These are phyloP conservation scores for Argyrosomus japonicus DNA, from an alignment of 2,113 vertebrate species.

Conservation along the genomic window DNA sequence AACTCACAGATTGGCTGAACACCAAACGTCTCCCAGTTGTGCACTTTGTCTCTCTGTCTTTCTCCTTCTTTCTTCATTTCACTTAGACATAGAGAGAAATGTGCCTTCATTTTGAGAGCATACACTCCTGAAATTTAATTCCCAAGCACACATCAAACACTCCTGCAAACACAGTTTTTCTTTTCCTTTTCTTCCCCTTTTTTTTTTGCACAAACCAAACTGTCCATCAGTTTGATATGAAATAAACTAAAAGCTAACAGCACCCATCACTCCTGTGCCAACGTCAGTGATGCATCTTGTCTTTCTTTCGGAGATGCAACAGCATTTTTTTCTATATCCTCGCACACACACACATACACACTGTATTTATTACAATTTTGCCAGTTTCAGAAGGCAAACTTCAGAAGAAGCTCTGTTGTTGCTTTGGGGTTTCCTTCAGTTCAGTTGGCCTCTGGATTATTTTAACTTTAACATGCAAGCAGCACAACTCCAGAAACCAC, in stretches of 20 bases:
- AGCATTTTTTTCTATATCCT: slow-evolving; percentile 13
- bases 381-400: slow-evolving; percentile 53
- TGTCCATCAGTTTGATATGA: slow-evolving; percentile 38
- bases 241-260: slow-evolving; percentile 23
- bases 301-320: not conserved
- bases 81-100: slow-evolving; percentile 14
- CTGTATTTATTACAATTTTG: slow-evolving; percentile 41
- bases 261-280: slow-evolving; percentile 36
- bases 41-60: slow-evolving; percentile 17
- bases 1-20: slow-evolving; percentile 34
- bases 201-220: not conserved
- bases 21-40: slow-evolving; percentile 19
- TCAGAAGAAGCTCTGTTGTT: slow-evolving; percentile 57
- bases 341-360: slow-evolving; percentile 27
- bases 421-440: slow-evolving; percentile 66
- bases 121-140: slow-evolving; percentile 28
- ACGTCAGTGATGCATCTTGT: slow-evolving; percentile 15
- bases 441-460: slow-evolving; percentile 47
- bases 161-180: slow-evolving; percentile 19
- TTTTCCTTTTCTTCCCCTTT: not conserved
- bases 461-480: slow-evolving; percentile 57
- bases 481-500: slow-evolving; percentile 62
- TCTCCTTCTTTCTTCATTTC: slow-evolving; percentile 1
- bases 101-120: too few relatives aligned
- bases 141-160: slow-evolving; percentile 53